Conservation (phyloP, 2,113 vertebrate species). For the Riparia riparia region DNA sequence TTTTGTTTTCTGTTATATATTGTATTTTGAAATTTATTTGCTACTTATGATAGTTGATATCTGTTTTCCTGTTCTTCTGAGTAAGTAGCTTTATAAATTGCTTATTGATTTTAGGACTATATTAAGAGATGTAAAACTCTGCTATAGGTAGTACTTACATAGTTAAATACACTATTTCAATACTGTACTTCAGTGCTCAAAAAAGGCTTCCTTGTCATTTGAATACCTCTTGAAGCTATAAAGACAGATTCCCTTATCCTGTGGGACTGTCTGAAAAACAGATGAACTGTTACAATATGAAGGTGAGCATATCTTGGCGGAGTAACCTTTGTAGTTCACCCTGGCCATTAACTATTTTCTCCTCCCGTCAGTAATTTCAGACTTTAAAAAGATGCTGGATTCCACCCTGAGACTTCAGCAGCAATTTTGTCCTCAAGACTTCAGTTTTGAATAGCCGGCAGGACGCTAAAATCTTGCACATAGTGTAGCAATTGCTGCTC, state of each 20-base stretch:
- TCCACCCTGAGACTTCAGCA: neutral
- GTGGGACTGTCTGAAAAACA: neutral
- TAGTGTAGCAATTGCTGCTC: neutral
- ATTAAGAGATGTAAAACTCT: neutral
- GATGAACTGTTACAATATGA: neutral
- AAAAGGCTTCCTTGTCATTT: neutral
- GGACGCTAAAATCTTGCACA: neutral
- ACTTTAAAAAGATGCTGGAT: neutral
- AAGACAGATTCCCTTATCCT: neutral
- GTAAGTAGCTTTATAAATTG: neutral
- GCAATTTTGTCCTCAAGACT: slow-evolving; percentile 1
- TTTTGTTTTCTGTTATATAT: neutral
- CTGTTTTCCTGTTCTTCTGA: neutral
- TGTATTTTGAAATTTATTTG: neutral
- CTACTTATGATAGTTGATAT: neutral
- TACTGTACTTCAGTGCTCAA: neutral
- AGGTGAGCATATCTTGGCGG: neutral
- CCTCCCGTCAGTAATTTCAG: neutral
- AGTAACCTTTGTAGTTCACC: neutral
- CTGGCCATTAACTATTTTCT: neutral
- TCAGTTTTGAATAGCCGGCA: neutral
- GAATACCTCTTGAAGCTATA: neutral
- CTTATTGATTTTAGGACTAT: neutral
- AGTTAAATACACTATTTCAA: neutral
- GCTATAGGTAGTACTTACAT: neutral